phyloP scores from a whole-genome alignment of 2,888 invertebrate genomes.

The Augochlorella aurata region DNA sequence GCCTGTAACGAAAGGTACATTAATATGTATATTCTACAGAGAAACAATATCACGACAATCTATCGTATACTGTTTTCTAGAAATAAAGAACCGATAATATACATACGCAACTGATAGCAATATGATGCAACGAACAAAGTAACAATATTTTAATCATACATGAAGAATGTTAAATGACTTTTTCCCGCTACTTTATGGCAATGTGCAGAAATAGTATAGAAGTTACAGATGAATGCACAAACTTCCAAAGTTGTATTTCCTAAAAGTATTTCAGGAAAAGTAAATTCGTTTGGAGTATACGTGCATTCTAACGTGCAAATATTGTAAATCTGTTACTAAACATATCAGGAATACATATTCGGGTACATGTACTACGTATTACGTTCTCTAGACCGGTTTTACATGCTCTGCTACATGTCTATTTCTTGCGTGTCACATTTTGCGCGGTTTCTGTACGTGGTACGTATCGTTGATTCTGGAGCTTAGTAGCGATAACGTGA shows the following conservation, averaged over 20 bases:
- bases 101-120: background rate
- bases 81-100: background rate
- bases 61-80: background rate
- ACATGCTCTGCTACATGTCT: background rate
- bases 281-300: background rate
- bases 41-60: constrained; percentile 21
- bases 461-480: background rate
- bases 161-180: constrained; percentile 36
- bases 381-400: background rate
- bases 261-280: background rate
- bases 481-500: constrained; percentile 31
- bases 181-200: constrained; percentile 46
- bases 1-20: constrained; percentile 45
- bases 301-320: background rate
- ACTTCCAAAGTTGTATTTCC: constrained; percentile 11
- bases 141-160: constrained; percentile 39
- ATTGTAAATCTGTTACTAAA: background rate
- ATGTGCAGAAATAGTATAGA: background rate
- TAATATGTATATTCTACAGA: constrained; percentile 2
- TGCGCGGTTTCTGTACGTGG: background rate
- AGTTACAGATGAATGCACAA: constrained; percentile 16
- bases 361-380: background rate
- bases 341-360: background rate
- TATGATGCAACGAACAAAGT: constrained; percentile 34
- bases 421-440: background rate